Evolutionary conservation across 2,113 vertebrate species (phyloP).

Genomic region (Gallinago paraguaiae): DNA sequence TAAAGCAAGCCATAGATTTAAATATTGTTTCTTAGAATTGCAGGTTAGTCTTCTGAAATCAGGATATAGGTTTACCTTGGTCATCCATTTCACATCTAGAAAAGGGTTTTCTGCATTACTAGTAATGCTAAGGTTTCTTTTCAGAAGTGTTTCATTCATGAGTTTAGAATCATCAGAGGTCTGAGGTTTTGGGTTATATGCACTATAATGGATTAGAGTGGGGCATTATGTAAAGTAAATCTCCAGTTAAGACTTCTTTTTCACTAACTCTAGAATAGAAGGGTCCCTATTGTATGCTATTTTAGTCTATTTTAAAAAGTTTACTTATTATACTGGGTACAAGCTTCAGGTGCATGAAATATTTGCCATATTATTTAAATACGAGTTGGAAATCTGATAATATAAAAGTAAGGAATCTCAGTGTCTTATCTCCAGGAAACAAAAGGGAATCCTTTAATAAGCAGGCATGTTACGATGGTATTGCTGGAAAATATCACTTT

Average conservation of each 20-base stretch:
- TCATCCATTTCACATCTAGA: background rate
- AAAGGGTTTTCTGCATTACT: background rate
- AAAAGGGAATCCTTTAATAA: background rate
- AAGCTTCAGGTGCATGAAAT: background rate
- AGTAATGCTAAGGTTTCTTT: background rate
- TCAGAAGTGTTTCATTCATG: background rate
- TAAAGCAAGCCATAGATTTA: background rate
- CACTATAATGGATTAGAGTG: background rate
- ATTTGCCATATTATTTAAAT: background rate
- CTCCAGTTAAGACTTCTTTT: background rate
- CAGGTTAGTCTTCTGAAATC: background rate
- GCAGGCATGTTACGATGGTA: background rate
- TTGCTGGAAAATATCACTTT: background rate
- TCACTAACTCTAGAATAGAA: background rate
- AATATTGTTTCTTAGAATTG: background rate
- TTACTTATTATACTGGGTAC: background rate
- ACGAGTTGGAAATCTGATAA: background rate
- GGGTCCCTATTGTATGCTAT: background rate
- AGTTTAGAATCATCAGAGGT: background rate
- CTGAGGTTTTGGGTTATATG: background rate
- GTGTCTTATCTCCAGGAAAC: background rate
- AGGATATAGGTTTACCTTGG: background rate
- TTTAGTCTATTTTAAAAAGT: background rate
- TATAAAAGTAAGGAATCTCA: background rate
- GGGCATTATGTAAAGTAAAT: background rate